Evolutionary conservation across 2,113 vertebrate genomes (phyloP).

Genomic region (Oryzias woworae): DNA sequence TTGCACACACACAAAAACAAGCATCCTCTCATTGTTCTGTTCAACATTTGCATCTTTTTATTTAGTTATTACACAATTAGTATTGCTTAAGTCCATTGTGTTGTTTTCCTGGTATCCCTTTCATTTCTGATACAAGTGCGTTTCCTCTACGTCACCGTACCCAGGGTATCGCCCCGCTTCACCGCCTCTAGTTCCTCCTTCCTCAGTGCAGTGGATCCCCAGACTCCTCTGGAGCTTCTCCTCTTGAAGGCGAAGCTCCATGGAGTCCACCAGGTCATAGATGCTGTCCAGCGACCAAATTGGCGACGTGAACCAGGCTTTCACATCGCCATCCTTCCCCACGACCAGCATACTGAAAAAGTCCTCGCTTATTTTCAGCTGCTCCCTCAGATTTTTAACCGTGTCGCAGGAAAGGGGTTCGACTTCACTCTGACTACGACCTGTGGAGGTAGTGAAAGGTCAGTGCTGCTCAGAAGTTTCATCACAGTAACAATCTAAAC

Average conservation of each 20-base stretch:
- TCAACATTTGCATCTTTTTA: too few species aligned
- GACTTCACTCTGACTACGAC: conserved; percentile 72
- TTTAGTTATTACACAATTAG: neutral
- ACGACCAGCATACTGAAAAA: conserved; percentile 81
- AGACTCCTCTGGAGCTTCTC: conserved; percentile 75
- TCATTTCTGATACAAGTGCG: conserved; percentile 51
- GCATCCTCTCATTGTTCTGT: too few species aligned
- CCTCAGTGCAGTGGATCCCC: conserved; percentile 75
- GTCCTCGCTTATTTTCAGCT: conserved; percentile 77
- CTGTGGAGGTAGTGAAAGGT: conserved; percentile 38
- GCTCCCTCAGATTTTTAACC: conserved; percentile 73
- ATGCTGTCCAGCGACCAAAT: conserved; percentile 78
- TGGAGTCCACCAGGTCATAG: conserved; percentile 81
- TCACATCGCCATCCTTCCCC: conserved; percentile 77
- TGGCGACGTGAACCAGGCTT: conserved; percentile 79
- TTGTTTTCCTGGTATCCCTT: conserved; percentile 42
- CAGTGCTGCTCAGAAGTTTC: neutral
- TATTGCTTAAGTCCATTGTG: neutral
- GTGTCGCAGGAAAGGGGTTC: conserved; percentile 61
- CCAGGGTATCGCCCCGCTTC: conserved; percentile 40
- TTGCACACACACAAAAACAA: too few species aligned
- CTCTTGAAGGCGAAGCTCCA: conserved; percentile 76
- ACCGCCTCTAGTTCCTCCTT: conserved; percentile 23
- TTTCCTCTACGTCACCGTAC: conserved; percentile 56
- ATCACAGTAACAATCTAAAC: too few species aligned